Evolutionary conservation across 2,888 invertebrate species (phyloP).

Genomic region (Bembecia ichneumoniformis): DNA sequence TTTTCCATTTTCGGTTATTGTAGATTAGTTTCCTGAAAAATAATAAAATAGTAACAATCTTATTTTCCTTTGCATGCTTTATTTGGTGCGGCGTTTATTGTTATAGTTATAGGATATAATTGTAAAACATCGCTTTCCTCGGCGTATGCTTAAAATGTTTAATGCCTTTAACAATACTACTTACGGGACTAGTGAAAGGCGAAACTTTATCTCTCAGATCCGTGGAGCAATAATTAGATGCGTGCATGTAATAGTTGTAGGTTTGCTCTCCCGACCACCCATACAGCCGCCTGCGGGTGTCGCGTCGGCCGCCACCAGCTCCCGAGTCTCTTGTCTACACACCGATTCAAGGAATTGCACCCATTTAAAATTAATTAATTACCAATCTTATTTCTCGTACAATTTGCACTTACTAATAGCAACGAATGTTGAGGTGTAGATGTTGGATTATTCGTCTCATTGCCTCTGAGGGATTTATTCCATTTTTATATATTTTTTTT

Average conservation of each 20-base stretch:
- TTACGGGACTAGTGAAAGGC: neutral
- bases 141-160: slow-evolving; percentile 5
- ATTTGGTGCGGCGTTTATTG: no score
- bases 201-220: slow-evolving; percentile 11
- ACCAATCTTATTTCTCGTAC: neutral
- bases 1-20: no score
- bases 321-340: slow-evolving; percentile 15
- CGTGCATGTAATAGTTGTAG: slow-evolving; percentile 21
- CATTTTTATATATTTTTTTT: no score
- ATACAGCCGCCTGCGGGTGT: slow-evolving; percentile 18
- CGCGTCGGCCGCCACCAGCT: slow-evolving; percentile 11
- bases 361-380: slow-evolving; percentile 3
- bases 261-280: slow-evolving; percentile 32
- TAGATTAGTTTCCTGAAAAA: no score
- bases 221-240: slow-evolving; percentile 31
- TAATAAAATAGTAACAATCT: no score
- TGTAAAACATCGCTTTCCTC: no score
- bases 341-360: slow-evolving; percentile 10
- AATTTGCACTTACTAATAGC: no score
- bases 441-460: no score
- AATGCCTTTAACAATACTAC: neutral
- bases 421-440: no score
- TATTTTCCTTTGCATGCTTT: no score
- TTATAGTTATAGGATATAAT: no score
- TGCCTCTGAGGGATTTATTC: no score